Conservation (phyloP, 2,888 invertebrate species). For the Drosophila parthenogenetica region DNA sequence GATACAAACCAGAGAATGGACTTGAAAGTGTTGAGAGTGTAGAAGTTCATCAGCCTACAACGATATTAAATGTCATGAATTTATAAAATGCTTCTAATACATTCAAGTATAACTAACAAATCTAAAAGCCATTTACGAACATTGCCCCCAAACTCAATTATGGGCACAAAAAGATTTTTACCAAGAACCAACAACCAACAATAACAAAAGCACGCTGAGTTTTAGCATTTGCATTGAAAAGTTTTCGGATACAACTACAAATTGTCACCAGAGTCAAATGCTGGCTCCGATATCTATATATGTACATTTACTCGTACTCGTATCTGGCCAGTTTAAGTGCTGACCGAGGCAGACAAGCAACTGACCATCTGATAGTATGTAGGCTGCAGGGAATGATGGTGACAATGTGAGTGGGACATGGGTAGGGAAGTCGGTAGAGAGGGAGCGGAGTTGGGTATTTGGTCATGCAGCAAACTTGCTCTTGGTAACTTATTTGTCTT, state of each 20-base stretch:
- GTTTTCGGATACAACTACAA: constrained; percentile 54
- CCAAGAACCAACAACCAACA: constrained; percentile 22
- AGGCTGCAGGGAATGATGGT: neutral
- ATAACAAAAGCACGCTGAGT: constrained; percentile 28
- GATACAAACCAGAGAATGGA: neutral
- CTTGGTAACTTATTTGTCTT: constrained; percentile 59
- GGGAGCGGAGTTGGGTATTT: neutral
- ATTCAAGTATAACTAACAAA: constrained; percentile 30
- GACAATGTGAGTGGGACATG: neutral
- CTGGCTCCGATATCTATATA: constrained; percentile 26
- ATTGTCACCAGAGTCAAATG: constrained; percentile 63
- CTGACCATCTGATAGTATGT: constrained; percentile 16
- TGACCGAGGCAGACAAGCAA: constrained; percentile 30
- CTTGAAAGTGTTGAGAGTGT: neutral
- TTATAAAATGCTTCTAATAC: constrained; percentile 47
- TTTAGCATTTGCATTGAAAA: constrained; percentile 55
- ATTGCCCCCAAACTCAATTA: constrained; percentile 57
- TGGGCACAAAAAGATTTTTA: constrained; percentile 44
- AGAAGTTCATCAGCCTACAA: constrained; percentile 8
- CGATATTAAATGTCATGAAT: constrained; percentile 52
- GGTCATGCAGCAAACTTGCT: constrained; percentile 51
- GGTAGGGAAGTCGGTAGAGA: neutral
- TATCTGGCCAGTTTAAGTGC: constrained; percentile 47
- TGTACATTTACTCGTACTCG: neutral
- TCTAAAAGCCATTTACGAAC: constrained; percentile 56